phyloP scores from a whole-genome alignment of 1,140 invertebrate genomes.

The Ectropis grisescens region DNA sequence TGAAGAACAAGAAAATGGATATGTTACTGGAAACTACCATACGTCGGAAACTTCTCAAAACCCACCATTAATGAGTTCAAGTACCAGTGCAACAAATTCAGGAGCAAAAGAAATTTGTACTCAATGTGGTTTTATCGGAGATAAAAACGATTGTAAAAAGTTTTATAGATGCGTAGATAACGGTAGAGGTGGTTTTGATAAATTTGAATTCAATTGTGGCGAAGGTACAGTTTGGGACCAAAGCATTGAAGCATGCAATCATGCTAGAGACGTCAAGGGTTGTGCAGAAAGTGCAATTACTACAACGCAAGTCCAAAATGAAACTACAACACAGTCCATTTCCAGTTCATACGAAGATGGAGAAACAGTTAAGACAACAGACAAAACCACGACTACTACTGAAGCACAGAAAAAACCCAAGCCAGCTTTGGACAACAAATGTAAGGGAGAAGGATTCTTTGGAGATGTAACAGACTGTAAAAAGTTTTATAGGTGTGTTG shows the following conservation, averaged over 20 bases:
- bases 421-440: conserved; percentile 12
- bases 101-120: conserved; percentile 1
- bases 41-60: too few relatives aligned
- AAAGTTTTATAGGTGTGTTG: conserved; percentile 77
- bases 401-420: not conserved
- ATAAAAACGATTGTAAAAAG: conserved; percentile 73
- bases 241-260: conserved; percentile 3
- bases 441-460: conserved; percentile 66
- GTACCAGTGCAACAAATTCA: conserved; percentile 1
- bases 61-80: not conserved
- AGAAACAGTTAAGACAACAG: not conserved
- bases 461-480: conserved; percentile 53
- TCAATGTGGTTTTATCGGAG: conserved; percentile 65
- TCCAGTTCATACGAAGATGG: not conserved
- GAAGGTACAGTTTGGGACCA: conserved; percentile 75
- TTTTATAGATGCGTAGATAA: conserved; percentile 78
- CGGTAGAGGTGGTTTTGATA: conserved; percentile 69
- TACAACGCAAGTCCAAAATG: conserved; percentile 2
- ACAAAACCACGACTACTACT: not conserved
- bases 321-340: conserved; percentile 2
- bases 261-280: conserved; percentile 1
- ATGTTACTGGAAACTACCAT: too few relatives aligned
- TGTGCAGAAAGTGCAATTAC: not conserved
- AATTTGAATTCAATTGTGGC: conserved; percentile 76
- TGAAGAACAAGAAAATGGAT: too few relatives aligned